Evolutionary conservation across 1,140 invertebrate species (phyloP), one percentile per base, ranked within the genome.

Genomic region (Lordiphosa mommai): DNA sequence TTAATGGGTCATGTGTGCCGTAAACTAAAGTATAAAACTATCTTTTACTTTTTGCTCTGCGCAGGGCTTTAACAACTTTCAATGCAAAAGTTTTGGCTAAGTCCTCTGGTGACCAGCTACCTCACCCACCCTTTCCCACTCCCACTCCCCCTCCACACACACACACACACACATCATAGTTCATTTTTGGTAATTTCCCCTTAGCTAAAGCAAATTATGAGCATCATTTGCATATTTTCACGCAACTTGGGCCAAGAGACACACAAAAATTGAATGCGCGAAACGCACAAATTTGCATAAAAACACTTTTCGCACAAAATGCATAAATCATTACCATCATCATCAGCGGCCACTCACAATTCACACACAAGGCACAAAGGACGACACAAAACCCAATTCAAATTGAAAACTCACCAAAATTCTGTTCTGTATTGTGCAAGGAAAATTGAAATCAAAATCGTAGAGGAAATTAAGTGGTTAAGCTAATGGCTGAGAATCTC

Each of bases 1-100:
- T 80, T 79, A 79, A 79, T 79, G 74, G 73, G 74, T 80, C 70
- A 79, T 80, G 74, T 80, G 74, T 73, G 74, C 70, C 20, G 13
- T 27, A 43, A 43, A 43, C 10, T 43, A 17, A 43, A 43, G 20
- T 43, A 17, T 13, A 27, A 27, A 43, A 43, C 44, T 46, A 66
- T 59, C 49, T 48, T 73, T 43, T 44, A 40, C 37, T 33, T 37
- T 41, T 50, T 58, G 49, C 20, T 55, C 12, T 27, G 17, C 30
- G 48, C 36, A 10, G 33, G 41, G 46, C 41, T 68, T 58, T 63
- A 33, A 63, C 5, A 51, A 57, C 48, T 38, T 64, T 72, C 20
- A 52, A 23, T 12, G 34, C 73, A 79, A 80, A 63, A 57, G 70
- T 80, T 59, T 33, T 7, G 27, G 10, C 34, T 47, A 49, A 38